phyloP scores from a whole-genome alignment of 2,888 invertebrate genomes.

The Endotricha flammealis region DNA sequence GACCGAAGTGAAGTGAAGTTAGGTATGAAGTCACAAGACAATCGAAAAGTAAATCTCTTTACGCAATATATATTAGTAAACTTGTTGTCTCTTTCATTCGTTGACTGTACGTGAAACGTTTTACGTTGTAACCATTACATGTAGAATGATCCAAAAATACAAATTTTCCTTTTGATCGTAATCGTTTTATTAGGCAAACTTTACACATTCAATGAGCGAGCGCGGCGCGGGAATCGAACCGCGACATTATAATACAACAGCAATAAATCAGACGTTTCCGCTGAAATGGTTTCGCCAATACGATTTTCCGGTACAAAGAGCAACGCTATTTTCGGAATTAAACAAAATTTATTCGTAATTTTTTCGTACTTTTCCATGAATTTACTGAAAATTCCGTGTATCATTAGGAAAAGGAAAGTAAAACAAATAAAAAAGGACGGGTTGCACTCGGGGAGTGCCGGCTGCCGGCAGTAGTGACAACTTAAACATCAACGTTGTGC shows the following conservation, averaged over 20 bases:
- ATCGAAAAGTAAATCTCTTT: too few relatives aligned
- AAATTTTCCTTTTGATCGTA: background rate
- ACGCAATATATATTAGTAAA: too few relatives aligned
- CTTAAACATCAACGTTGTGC: too few relatives aligned
- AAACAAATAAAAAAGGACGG: background rate
- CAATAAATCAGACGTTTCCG: conserved; percentile 2
- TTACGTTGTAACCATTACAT: too few relatives aligned
- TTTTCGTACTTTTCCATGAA: background rate
- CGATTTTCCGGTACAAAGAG: background rate
- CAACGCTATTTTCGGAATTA: background rate
- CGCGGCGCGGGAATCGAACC: background rate
- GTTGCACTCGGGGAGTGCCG: background rate
- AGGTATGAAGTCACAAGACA: too few relatives aligned
- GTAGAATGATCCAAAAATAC: too few relatives aligned
- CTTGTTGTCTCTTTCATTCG: too few relatives aligned
- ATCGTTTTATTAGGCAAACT: background rate
- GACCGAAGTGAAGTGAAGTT: too few relatives aligned
- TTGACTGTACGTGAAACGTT: too few relatives aligned
- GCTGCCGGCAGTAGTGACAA: too few relatives aligned
- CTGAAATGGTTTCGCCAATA: background rate
- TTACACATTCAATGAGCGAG: background rate
- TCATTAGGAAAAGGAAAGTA: too few relatives aligned
- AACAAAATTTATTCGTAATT: conserved; percentile 1
- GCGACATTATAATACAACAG: background rate
- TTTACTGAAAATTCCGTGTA: too few relatives aligned